Evolutionary conservation across 2,113 vertebrate genomes (phyloP).

Genomic region (Leptosomus discolor): DNA sequence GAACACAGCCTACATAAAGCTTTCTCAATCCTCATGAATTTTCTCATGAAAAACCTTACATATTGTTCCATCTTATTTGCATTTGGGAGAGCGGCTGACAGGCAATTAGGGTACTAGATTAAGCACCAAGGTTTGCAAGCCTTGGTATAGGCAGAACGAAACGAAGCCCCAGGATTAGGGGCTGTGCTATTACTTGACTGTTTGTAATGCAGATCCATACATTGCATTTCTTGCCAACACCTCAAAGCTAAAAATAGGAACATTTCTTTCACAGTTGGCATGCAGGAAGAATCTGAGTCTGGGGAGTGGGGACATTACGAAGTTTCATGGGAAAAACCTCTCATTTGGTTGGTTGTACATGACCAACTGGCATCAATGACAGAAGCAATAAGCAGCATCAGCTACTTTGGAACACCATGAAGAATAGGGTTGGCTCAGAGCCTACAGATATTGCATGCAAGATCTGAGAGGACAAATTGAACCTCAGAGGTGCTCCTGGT

Average conservation of each 20-base stretch:
- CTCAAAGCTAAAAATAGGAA: background rate
- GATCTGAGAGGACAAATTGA: background rate
- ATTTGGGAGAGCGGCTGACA: background rate
- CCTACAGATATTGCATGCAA: background rate
- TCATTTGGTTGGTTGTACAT: background rate
- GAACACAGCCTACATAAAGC: background rate
- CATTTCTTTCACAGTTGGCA: background rate
- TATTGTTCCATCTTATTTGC: background rate
- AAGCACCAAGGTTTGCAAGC: background rate
- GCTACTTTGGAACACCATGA: background rate
- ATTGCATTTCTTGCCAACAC: background rate
- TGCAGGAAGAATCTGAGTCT: background rate
- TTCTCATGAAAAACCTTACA: background rate
- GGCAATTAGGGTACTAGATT: background rate
- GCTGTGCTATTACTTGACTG: background rate
- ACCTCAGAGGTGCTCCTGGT: background rate
- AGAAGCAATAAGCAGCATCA: background rate
- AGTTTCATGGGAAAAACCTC: background rate
- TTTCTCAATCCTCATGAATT: background rate
- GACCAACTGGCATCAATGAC: background rate
- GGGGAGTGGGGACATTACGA: background rate
- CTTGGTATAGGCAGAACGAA: background rate
- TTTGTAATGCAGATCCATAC: background rate
- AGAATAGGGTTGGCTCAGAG: background rate
- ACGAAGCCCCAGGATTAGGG: fast-evolving